Evolutionary conservation across 2,888 invertebrate genomes (phyloP), one percentile per base, ranked within the genome.

Genomic region (Hermaeophaga mercurialis): DNA sequence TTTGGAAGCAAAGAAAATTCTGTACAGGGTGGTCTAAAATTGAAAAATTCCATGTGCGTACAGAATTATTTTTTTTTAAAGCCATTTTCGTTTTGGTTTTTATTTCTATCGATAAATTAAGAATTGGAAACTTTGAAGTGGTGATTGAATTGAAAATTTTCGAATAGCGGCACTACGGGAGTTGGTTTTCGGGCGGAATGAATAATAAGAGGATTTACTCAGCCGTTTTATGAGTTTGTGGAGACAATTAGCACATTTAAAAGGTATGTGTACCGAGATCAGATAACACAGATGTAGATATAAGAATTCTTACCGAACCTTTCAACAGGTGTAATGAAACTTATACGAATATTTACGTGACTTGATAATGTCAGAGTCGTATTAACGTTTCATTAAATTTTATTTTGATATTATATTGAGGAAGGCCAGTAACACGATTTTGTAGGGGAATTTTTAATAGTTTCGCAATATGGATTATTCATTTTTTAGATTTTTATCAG

Each of bases 161-260:
- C 28, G 11, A 34, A 58, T 54, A 33, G 49, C 54, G 45, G 54
- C 43, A 48, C 50, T 48, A 47, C 49, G 39, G 50, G 39, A 58
- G 61, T 58, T 44, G 54, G 34, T 34, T n/a, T n/a, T 45, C 53
- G 11, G 24, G 17, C 45, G 17, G 33, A 9, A 43, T 52, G 52
- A 45, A 55, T 49, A 34, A 56, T 45, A 49, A 43, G 49, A 53
- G 54, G 56, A 58, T 43, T 56, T 54, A 56, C 54, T 46, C 56
- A 56, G 56, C 50, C 61, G 56, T 55, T 54, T 50, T 44, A 33
- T 28, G 31, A 56, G 54, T 61, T 61, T 61, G 43, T 28, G 41
- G 39, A 45, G 54, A 39, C 50, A 61, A 59, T 61, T 61, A 58
- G 50, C 61, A 61, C 58, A 31, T 59, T 56, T 59, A 56, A 61